Base-by-base conservation (phyloP, 2,888 invertebrate species). In the Odontomyia ornata region DNA sequence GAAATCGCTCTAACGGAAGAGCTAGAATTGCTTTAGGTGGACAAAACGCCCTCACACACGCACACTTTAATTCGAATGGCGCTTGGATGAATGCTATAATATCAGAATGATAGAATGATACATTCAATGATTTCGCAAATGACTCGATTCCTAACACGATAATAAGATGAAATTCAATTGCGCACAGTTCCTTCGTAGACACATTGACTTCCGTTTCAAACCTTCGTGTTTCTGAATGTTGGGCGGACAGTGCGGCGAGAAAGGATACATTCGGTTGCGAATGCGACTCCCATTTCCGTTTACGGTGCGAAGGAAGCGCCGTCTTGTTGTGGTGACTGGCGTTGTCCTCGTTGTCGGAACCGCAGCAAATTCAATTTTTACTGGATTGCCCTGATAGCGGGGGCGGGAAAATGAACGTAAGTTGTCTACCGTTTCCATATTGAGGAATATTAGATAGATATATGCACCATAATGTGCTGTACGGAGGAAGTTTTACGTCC, bases 281-380 rank as follows among this genome's bases (percentile, higher is more conserved):
- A 18, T 60, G 25, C 23, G 23, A 7, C 21, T 52, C 15, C 18
- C 1, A 13, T 23, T 60, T 25, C 25, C 60, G 23, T 60, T 25
- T 18, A 23, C 23, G 4, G 52, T 4, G 15, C 60, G 9, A 60
- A 5, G 21, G 28, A 36, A 65, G 30, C 30, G 65, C 7, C 21
- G 9, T 52, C 52, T 52, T 7, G 21, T 5, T 25, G 47, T 46
- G 23, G n/a, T 7, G 64, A 15, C 15, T 5, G 69, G 30, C 46
- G 46, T 47, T 23, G 27, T 21, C 9, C 5, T 36, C 36, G 5
- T 36, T 9, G 36, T 36, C 36, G 36, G 36, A 72, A 72, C 72
- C 72, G 57, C 72, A 72, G 30, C 36, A 72, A 72, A 72, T 57
- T 72, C 36, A 72, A 72, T 72, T 72, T 72, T 72, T 72, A 7